These are phyloP conservation scores for Corythornis madagascariensis DNA, from an alignment of 2,113 vertebrate species.

Conservation along the genomic window DNA sequence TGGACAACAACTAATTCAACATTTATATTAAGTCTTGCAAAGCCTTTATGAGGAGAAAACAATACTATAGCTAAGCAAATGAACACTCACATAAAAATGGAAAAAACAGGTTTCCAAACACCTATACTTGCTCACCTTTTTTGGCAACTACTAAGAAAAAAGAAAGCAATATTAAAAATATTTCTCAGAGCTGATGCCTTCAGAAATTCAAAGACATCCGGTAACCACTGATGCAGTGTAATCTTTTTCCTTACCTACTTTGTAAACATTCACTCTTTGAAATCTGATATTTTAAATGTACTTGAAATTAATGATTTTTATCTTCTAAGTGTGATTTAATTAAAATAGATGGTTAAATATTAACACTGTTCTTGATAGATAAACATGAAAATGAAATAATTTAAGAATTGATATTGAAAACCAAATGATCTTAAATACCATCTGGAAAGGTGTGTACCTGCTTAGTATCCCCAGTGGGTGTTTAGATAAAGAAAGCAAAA, in stretches of 20 bases:
- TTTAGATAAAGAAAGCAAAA: background rate
- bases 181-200: background rate
- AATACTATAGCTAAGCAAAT: background rate
- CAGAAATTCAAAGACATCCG: background rate
- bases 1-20: background rate
- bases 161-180: background rate
- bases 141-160: background rate
- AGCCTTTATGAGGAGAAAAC: background rate
- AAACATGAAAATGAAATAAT: background rate
- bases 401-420: background rate
- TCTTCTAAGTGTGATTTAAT: background rate
- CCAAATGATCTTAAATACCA: background rate
- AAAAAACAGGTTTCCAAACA: background rate
- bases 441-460: background rate
- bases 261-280: background rate
- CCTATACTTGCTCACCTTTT: background rate
- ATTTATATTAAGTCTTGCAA: background rate
- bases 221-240: background rate
- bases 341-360: background rate
- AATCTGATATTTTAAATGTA: background rate
- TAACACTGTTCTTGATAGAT: background rate
- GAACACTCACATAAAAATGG: background rate
- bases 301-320: background rate
- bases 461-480: accelerated
- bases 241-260: background rate